Percentiles rank a stretch among this genome's conserved stretches.
phyloP scores from a whole-genome alignment of 2,113 vertebrate species.

The Ceyx margarethae region DNA sequence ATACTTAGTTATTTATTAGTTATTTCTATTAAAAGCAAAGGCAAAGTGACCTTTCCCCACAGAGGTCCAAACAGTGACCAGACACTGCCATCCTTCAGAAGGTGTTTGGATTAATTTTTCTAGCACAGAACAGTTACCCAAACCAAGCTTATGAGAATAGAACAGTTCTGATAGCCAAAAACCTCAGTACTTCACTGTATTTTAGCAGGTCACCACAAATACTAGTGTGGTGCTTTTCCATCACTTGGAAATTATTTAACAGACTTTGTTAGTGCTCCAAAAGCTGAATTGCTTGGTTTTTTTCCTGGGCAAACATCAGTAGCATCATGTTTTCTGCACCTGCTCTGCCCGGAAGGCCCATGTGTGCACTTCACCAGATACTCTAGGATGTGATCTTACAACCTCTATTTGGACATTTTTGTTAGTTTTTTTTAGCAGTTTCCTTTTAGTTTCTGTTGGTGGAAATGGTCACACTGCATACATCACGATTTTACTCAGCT shows the following conservation, averaged over 20 bases:
- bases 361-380: neutral
- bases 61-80: neutral
- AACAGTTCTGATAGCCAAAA: neutral
- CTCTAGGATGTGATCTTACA: neutral
- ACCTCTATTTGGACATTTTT: neutral
- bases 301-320: neutral
- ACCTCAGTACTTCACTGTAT: neutral
- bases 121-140: neutral
- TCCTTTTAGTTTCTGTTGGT: neutral
- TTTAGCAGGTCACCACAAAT: neutral
- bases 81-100: neutral
- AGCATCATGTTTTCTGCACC: neutral
- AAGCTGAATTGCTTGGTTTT: neutral
- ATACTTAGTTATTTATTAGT: too few species aligned
- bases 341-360: neutral
- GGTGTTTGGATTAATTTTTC: neutral
- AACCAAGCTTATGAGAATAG: neutral
- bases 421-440: neutral
- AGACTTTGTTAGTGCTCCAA: neutral
- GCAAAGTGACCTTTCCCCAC: neutral
- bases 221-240: neutral
- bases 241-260: neutral
- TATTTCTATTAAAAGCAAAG: too few species aligned
- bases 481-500: neutral
- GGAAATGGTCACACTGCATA: neutral